Percentiles rank a stretch among this genome's conserved stretches.
These are phyloP conservation scores for Branchipolynoe longqiensis DNA, from an alignment of 2,888 invertebrate genomes.

Conservation along the genomic window DNA sequence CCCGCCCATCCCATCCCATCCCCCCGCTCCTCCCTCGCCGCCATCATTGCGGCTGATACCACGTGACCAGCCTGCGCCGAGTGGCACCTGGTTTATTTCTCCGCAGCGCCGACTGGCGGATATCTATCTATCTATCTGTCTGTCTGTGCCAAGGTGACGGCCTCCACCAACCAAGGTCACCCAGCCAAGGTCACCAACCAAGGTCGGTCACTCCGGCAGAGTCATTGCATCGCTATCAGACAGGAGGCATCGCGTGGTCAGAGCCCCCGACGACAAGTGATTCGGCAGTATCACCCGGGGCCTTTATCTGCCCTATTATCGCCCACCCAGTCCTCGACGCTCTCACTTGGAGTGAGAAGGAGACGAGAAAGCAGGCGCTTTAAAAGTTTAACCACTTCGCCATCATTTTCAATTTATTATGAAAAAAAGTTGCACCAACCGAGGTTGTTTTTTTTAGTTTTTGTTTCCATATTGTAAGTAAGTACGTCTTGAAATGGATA, in stretches of 20 bases:
- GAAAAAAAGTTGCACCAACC: too few relatives aligned
- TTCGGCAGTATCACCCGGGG: not conserved
- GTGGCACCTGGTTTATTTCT: constrained; percentile 34
- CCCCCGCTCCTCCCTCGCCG: not conserved
- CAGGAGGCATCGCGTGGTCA: constrained; percentile 9
- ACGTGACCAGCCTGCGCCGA: not conserved
- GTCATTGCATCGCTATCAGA: constrained; percentile 6
- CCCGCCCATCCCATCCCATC: not conserved
- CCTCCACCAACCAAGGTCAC: too few relatives aligned
- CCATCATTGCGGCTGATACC: not conserved
- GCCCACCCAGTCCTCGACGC: too few relatives aligned
- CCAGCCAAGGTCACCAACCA: too few relatives aligned
- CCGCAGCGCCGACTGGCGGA: constrained; percentile 8
- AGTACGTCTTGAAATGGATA: too few relatives aligned
- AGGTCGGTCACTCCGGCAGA: too few relatives aligned
- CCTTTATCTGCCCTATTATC: not conserved
- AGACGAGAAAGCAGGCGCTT: too few relatives aligned
- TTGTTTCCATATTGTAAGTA: too few relatives aligned
- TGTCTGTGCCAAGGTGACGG: not conserved
- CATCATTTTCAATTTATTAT: too few relatives aligned
- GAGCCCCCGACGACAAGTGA: constrained; percentile 10
- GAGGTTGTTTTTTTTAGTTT: too few relatives aligned
- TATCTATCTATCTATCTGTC: not conserved
- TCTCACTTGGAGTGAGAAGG: too few relatives aligned
- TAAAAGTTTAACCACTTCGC: too few relatives aligned